Evolutionary conservation across 1,140 invertebrate genomes (phyloP).

Genomic region (Episyrphus balteatus): DNA sequence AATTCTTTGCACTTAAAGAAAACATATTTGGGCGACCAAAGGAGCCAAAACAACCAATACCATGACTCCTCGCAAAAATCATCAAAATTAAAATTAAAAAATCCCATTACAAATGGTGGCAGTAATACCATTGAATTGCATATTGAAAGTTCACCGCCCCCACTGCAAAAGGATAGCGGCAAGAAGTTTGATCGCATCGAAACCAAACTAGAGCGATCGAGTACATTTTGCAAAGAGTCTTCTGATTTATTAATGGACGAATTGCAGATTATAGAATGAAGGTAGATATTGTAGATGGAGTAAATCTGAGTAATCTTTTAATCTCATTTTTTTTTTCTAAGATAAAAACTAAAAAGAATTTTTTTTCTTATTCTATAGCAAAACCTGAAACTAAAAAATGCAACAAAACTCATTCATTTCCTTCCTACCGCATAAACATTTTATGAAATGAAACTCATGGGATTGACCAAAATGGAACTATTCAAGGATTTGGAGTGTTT

Average conservation of each 20-base stretch:
- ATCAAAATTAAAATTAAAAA: slow-evolving; percentile 6
- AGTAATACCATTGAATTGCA: slow-evolving; percentile 28
- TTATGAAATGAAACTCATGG: too few relatives aligned
- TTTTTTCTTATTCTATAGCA: too few relatives aligned
- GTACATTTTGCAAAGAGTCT: slow-evolving; percentile 34
- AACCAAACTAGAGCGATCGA: slow-evolving; percentile 33
- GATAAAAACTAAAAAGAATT: too few relatives aligned
- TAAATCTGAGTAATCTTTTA: too few relatives aligned
- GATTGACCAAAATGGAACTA: too few relatives aligned
- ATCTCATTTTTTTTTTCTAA: too few relatives aligned
- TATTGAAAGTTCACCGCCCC: slow-evolving; percentile 16
- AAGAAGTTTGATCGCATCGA: slow-evolving; percentile 17
- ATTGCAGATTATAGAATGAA: slow-evolving; percentile 33
- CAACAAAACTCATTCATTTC: too few relatives aligned
- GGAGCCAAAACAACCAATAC: slow-evolving; percentile 7
- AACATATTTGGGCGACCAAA: slow-evolving; percentile 8
- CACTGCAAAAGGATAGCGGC: background rate
- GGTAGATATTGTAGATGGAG: too few relatives aligned
- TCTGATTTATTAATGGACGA: slow-evolving; percentile 23
- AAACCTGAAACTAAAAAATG: too few relatives aligned
- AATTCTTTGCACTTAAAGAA: slow-evolving; percentile 34
- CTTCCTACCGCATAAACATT: too few relatives aligned
- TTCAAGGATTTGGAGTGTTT: too few relatives aligned
- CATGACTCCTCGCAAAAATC: slow-evolving; percentile 3
- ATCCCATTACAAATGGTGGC: slow-evolving; percentile 4